Base-by-base conservation (phyloP, 1,140 invertebrate species). In the Trachymyrmex septentrionalis region DNA sequence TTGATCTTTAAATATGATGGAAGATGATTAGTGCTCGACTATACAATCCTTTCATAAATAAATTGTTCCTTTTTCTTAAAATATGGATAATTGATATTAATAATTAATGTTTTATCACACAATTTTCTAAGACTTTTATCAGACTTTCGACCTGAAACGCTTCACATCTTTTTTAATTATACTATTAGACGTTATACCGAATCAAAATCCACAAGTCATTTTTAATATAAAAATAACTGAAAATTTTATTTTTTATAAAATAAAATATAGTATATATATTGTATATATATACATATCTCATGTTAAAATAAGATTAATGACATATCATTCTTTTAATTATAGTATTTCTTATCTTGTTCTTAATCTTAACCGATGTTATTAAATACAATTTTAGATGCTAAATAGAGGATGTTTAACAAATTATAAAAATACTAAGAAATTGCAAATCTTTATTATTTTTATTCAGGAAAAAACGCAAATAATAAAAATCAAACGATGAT, bases 391-490 rank as follows among this genome's bases (percentile, higher is more conserved):
- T 24, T 69, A 44, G 38, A 44, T 16, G 16, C 30, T 10, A 72
- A 19, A 72, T 19, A 44, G 48, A 4, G 34, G 34, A 38, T 6
- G 7, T 38, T 38, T 27, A 10, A 72, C 30, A 0, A 59, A 59
- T 34, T 55, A 7, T 30, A 57, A 19, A 73, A 34, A 73, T 73
- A n/a, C 12, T n/a, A 57, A 75, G n/a, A 34, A 30, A 53, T 34
- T 57, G 9, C 16, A 3, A 3, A 24, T 53, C 53, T 71, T 53
- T 16, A 50, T 27, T 19, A 14, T 6, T 27, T 6, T 27, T 57
- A 57, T 1, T 24, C 2, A 10, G 34, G 2, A n/a, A 16, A n/a
- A 64, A 4, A 14, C n/a, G 3, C 7, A 27, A 48, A 16, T 66
- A 16, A 66, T 66, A 80, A 67, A 24, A 57, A 10, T 80, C 14